phyloP scores from a whole-genome alignment of 1,140 invertebrate species.

The Metaphire vulgaris region DNA sequence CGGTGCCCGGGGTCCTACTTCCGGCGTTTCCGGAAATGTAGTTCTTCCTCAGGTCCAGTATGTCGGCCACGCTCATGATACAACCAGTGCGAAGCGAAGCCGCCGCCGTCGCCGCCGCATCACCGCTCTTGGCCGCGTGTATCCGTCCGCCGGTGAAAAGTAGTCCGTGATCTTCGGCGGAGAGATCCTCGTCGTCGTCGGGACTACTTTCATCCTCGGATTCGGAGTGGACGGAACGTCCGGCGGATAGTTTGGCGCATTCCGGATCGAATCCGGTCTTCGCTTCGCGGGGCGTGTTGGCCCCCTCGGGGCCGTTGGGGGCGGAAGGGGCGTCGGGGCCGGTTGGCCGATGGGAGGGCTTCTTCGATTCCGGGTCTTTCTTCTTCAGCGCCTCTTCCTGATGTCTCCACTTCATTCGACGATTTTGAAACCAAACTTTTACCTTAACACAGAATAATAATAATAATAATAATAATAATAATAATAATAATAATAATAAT shows the following conservation, averaged over 20 bases:
- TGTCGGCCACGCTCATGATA: neutral
- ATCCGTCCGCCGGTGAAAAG: neutral
- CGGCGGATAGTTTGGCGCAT: neutral
- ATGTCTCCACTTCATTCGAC: constrained; percentile 51
- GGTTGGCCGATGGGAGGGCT: neutral
- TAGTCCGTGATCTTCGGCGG: neutral
- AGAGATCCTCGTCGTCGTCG: neutral
- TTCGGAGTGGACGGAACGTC: neutral
- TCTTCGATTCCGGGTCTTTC: neutral
- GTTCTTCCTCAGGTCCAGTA: neutral
- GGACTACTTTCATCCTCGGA: neutral
- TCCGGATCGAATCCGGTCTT: neutral
- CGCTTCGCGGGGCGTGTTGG: neutral
- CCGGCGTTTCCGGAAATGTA: no score
- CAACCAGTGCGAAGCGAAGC: neutral
- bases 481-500: no score
- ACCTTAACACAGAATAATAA: constrained; percentile 42
- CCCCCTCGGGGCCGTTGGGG: no score
- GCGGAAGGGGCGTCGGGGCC: no score
- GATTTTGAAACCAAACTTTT: constrained; percentile 52
- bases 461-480: no score
- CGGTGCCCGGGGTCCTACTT: neutral
- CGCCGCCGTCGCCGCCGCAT: neutral
- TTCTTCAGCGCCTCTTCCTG: constrained; percentile 39
- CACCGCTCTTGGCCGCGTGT: neutral